Evolutionary conservation across 2,797 vertebrate species (phyloP).

Genomic region (Oceanodroma leucorhoa): DNA sequence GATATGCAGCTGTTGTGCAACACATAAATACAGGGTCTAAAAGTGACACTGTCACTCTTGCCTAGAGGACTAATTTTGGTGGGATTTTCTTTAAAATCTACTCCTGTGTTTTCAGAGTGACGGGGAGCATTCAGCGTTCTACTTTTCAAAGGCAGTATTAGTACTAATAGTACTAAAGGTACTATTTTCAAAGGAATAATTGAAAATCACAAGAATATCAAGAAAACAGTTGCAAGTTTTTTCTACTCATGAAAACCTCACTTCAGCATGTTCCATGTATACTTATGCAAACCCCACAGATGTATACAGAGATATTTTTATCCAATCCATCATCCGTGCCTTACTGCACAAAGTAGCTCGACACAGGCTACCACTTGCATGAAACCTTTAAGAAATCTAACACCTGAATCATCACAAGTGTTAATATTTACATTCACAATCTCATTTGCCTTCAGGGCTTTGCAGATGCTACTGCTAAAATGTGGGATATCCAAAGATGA

Average conservation of each 20-base stretch:
- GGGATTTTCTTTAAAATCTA: background rate
- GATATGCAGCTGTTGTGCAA: background rate
- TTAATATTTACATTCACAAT: background rate
- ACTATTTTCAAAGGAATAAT: background rate
- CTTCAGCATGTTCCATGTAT: background rate
- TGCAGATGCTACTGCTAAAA: background rate
- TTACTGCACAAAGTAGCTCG: background rate
- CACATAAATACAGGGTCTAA: background rate
- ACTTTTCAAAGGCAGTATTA: background rate
- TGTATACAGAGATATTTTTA: background rate
- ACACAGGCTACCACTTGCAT: background rate
- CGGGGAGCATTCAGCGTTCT: background rate
- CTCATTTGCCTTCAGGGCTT: background rate
- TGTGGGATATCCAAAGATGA: background rate
- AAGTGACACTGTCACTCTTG: background rate
- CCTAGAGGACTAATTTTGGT: background rate
- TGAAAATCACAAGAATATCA: background rate
- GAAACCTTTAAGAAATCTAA: background rate
- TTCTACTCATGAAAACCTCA: background rate
- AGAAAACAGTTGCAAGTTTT: background rate
- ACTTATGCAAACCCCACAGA: background rate
- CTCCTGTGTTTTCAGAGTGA: background rate
- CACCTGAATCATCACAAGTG: background rate
- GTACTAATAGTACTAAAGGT: background rate
- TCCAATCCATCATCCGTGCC: background rate